Evolutionary conservation across 2,113 vertebrate genomes (phyloP), one percentile per base, ranked within the genome.

Genomic region (Eidolon helvum): DNA sequence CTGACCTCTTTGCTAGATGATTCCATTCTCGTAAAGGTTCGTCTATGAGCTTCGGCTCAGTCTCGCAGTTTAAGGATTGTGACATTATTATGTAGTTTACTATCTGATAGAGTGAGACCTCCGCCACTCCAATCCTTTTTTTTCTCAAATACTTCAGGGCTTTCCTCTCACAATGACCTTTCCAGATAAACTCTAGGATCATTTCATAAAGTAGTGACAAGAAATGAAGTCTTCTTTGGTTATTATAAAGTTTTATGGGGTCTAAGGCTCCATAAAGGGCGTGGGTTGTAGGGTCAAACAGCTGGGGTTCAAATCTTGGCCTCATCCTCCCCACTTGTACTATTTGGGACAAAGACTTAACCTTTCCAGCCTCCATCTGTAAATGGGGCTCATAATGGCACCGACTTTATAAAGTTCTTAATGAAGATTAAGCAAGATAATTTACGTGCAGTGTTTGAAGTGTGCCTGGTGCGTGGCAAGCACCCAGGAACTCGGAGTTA

Each of bases 291-390:
- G 45, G 14, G 16, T 26, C 24, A 9, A 50, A 40, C 15, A 48
- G 2, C 21, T 26, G 6, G 38, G 5, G 84, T 26, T 3, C 40
- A 80, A 33, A 61, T 87, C 53, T 53, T 2, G 22, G 53, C 28
- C 43, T 11, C 4, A 2, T 26, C 45, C 1, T 15, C 26, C 53
- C 28, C n/a, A 4, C 10, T 2, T 43, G 5, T 30, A 11, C 2
- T 50, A 57, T 61, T 18, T 84, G 12, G 21, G 48, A 61, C 78
- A 84, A 59, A 90, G 78, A 85, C 10, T 40, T 45, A 16, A 28
- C 33, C 2, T 69, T 61, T 10, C n/a, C 55, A 71, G n/a, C 21
- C n/a, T 85, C 59, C n/a, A 18, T 30, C 22, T 22, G 53, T 63
- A n/a, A 71, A 35, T 35, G 63, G 50, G 53, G n/a, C 12, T 63